Conservation (phyloP, 2,113 vertebrate genomes). For the Anoplopoma fimbria region DNA sequence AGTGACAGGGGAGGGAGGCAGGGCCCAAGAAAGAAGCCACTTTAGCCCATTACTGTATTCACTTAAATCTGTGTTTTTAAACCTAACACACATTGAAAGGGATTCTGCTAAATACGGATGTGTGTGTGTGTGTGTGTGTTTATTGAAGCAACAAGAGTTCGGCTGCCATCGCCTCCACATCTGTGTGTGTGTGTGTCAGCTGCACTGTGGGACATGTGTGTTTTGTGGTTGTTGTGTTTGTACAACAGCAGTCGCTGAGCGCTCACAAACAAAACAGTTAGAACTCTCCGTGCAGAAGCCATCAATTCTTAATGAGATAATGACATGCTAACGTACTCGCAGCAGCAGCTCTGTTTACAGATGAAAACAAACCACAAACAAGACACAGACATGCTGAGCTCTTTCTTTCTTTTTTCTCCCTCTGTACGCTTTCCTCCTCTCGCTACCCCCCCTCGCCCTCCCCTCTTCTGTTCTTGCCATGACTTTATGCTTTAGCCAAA, state of each 20-base stretch:
- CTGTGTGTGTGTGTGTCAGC: constrained; percentile 22
- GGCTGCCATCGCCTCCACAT: neutral
- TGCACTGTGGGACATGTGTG: constrained; percentile 46
- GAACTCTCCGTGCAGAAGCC: constrained; percentile 67
- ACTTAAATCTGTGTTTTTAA: constrained; percentile 29
- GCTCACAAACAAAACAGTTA: constrained; percentile 75
- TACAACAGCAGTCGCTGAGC: constrained; percentile 51
- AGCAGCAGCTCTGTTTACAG: constrained; percentile 78
- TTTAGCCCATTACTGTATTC: constrained; percentile 13
- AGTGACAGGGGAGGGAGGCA: constrained; percentile 11
- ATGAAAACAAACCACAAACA: constrained; percentile 80
- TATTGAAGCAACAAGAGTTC: neutral
- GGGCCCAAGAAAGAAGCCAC: constrained; percentile 8
- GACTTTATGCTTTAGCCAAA: constrained; percentile 63
- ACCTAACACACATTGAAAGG: neutral
- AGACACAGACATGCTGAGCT: constrained; percentile 65
- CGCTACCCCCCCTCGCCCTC: neutral
- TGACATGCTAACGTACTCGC: constrained; percentile 72
- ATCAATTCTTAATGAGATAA: constrained; percentile 84
- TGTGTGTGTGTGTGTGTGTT: neutral
- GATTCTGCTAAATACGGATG: constrained; percentile 2
- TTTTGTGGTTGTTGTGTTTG: constrained; percentile 74
- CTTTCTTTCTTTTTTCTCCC: constrained; percentile 27
- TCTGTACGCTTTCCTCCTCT: constrained; percentile 19
- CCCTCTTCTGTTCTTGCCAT: neutral